Conservation (phyloP, 1,140 invertebrate genomes). For the Pogonus chalceus region DNA sequence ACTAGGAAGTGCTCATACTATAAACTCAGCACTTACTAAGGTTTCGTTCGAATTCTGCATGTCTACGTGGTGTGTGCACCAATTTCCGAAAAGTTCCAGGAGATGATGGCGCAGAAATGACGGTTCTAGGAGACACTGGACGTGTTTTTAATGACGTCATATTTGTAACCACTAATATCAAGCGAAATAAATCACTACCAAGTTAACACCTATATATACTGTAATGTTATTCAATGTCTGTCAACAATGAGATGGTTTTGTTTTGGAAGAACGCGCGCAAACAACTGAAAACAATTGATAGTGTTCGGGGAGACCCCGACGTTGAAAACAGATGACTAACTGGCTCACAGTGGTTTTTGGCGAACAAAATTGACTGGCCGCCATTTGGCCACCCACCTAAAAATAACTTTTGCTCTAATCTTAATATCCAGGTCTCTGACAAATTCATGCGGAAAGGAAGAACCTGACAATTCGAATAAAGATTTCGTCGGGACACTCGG, state of each 20-base stretch:
- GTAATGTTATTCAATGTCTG: too few relatives aligned
- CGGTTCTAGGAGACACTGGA: conserved; percentile 40
- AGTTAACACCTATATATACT: too few relatives aligned
- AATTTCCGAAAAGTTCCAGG: neutral
- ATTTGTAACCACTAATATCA: neutral
- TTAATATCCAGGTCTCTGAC: conserved; percentile 4
- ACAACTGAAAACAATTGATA: conserved; percentile 5
- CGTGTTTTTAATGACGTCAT: conserved; percentile 38
- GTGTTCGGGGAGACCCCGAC: neutral
- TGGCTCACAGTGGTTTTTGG: conserved; percentile 5
- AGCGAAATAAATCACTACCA: too few relatives aligned
- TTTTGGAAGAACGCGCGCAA: too few relatives aligned
- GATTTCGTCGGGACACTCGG: too few relatives aligned
- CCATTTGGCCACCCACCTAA: neutral
- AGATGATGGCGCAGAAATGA: conserved; percentile 36
- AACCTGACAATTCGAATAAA: neutral
- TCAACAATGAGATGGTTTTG: too few relatives aligned
- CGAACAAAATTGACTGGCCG: neutral
- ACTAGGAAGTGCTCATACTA: too few relatives aligned
- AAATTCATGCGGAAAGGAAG: neutral
- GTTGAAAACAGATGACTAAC: conserved; percentile 5
- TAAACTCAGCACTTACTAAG: conserved; percentile 9
- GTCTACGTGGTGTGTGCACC: neutral
- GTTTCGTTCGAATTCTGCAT: neutral
- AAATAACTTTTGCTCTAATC: conserved; percentile 5